These are phyloP conservation scores for Scarus forsteni DNA, from an alignment of 2,797 vertebrate species.

Conservation along the genomic window DNA sequence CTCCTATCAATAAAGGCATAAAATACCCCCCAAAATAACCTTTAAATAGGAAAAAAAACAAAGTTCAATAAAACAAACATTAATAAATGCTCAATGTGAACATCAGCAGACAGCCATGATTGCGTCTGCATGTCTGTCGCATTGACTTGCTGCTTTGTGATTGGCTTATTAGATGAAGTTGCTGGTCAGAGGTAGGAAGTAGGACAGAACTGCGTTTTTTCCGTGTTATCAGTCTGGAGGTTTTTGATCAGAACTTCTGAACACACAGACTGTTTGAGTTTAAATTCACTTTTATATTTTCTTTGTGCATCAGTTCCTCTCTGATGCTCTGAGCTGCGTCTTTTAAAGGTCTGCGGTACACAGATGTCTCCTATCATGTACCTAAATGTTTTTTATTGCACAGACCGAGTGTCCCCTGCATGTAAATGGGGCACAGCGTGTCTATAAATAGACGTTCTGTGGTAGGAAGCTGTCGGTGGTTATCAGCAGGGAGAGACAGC, in stretches of 20 bases:
- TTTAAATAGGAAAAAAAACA: no score
- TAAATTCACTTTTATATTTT: slow-evolving; percentile 5
- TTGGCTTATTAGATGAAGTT: no score
- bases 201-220: no score
- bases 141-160: no score
- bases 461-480: slow-evolving; percentile 47
- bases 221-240: no score
- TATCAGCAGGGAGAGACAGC: slow-evolving; percentile 23
- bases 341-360: slow-evolving; percentile 17
- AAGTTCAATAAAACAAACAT: no score
- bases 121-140: no score
- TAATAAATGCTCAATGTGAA: no score
- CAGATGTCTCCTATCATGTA: slow-evolving; percentile 28
- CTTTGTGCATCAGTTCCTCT: background rate
- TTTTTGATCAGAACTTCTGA: background rate
- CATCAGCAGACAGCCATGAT: no score
- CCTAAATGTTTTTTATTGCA: slow-evolving; percentile 41
- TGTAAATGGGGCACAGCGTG: slow-evolving; percentile 72
- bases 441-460: slow-evolving; percentile 76
- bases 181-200: no score
- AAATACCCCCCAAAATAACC: no score
- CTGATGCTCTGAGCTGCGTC: background rate
- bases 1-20: no score
- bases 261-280: background rate
- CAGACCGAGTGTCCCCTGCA: slow-evolving; percentile 61